Evolutionary conservation across 2,888 invertebrate genomes (phyloP), one percentile per base, ranked within the genome.

Genomic region (Chydorus sphaericus): DNA sequence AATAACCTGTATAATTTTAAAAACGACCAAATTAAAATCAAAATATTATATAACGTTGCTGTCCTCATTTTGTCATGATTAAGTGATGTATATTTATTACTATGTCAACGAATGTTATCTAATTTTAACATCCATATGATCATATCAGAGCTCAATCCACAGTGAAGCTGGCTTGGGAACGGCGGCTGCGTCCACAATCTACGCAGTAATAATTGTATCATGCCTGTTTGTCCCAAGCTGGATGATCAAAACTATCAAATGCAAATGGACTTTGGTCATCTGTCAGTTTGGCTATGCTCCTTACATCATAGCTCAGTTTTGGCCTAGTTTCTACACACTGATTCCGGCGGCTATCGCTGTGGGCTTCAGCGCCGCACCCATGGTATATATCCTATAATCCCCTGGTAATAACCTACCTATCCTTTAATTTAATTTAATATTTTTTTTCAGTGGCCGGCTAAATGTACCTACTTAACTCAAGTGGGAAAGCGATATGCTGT

Each of bases 221-320:
- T 96, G 94, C 71, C 86, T 96, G 71, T 92, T 97, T 71, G 82
- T 96, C 60, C 93, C 93, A 51, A 90, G 92, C 44, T 85, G 90
- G 71, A 76, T 92, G 65, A 92, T 94, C 67, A 87, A 89, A 69
- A 81, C 87, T 70, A 78, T 96, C 65, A 93, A 93, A 57, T 93
- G 91, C 62, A 97, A 97, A 73, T 91, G 93, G 89, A 93, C 96
- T 11, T 77, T 97, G 56, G 89, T 91, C 64, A 69, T 86, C 58
- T 89, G 92, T 57, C 88, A 96, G 84, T 70, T 89, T 64, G 87
- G 92, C 68, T 97, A 96, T 71, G 85, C 88, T 30, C 84, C 91
- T 2, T 97, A 94, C 73, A 93, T 97, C 67, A 89, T 82, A 48
- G 83, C 92, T 38, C 96, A 97, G 72, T 88, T 96, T 67, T 85